These are phyloP conservation scores for Uropetala carovei DNA, from an alignment of 2,888 invertebrate species.

Conservation along the genomic window DNA sequence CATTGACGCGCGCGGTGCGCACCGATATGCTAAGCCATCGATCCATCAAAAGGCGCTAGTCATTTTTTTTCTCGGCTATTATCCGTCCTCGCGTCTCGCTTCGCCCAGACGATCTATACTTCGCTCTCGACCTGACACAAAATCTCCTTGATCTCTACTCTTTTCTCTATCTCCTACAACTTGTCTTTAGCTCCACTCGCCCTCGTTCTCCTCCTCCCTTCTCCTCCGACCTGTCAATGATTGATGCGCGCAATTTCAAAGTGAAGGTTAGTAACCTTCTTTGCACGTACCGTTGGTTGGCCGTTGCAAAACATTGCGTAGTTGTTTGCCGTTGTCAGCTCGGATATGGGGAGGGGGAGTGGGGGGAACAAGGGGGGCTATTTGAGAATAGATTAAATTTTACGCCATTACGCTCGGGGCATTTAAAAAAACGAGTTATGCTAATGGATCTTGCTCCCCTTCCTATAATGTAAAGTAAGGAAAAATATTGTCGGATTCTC, in stretches of 20 bases:
- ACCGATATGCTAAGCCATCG: slow-evolving; percentile 16
- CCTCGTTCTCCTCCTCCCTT: not conserved
- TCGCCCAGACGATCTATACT: not conserved
- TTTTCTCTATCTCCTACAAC: slow-evolving; percentile 37
- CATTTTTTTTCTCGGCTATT: not conserved
- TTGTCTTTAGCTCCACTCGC: not conserved
- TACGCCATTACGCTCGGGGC: not conserved
- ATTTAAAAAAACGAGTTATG: not conserved
- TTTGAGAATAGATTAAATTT: not conserved
- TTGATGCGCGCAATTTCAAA: slow-evolving; percentile 43
- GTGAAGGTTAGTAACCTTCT: slow-evolving; percentile 45
- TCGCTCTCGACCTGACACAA: not conserved
- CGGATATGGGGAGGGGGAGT: not conserved
- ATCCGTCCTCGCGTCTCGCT: not conserved
- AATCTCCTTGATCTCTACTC: slow-evolving; percentile 36
- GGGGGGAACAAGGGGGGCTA: too few species aligned
- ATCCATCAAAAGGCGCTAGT: slow-evolving; percentile 40
- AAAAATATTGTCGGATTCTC: not conserved
- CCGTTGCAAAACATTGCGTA: not conserved
- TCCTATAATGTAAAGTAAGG: not conserved
- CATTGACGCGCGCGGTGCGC: not conserved
- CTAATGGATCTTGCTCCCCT: not conserved
- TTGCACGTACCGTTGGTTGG: slow-evolving; percentile 39
- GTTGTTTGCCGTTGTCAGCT: not conserved
- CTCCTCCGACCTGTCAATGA: not conserved